Evolutionary conservation across 2,888 invertebrate species (phyloP).

Genomic region (Oscheius sp.): DNA sequence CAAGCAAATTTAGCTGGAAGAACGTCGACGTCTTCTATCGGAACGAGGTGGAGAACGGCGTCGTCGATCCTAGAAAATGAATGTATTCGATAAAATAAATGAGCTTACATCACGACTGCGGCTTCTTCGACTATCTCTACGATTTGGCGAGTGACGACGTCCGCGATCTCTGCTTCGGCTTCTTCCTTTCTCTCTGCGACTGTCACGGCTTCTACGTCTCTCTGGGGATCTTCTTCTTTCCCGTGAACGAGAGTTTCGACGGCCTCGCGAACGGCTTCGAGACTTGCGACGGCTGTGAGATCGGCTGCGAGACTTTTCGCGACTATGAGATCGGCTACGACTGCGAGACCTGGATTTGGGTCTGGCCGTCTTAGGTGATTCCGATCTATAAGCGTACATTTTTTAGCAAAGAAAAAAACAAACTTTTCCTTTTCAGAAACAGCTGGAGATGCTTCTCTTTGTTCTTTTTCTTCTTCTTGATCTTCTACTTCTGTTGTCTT

Average conservation of each 20-base stretch:
- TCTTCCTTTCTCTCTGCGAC: too few species aligned
- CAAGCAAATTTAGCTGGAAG: conserved; percentile 14
- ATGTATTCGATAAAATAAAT: background rate
- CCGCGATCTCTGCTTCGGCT: background rate
- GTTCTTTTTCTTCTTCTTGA: background rate
- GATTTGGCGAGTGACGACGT: too few species aligned
- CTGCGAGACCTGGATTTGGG: conserved; percentile 1
- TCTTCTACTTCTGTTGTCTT: background rate
- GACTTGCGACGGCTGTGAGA: too few species aligned
- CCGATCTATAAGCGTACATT: conserved; percentile 9
- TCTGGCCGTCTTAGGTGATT: background rate
- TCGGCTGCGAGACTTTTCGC: conserved; percentile 1
- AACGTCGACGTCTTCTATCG: conserved; percentile 15
- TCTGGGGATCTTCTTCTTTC: conserved; percentile 3
- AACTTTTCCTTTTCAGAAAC: background rate
- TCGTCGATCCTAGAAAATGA: conserved; percentile 2
- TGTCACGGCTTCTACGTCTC: background rate
- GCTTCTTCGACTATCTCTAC: conserved; percentile 2
- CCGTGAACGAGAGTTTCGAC: background rate
- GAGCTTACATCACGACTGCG: conserved; percentile 10
- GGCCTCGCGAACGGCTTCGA: conserved; percentile 10
- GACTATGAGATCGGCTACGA: background rate
- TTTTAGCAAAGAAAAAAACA: background rate
- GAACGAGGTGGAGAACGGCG: conserved; percentile 14
- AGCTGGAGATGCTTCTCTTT: background rate